Evolutionary conservation across 1,140 invertebrate species (phyloP), one percentile per base, ranked within the genome.

Genomic region (Ruditapes philippinarum): DNA sequence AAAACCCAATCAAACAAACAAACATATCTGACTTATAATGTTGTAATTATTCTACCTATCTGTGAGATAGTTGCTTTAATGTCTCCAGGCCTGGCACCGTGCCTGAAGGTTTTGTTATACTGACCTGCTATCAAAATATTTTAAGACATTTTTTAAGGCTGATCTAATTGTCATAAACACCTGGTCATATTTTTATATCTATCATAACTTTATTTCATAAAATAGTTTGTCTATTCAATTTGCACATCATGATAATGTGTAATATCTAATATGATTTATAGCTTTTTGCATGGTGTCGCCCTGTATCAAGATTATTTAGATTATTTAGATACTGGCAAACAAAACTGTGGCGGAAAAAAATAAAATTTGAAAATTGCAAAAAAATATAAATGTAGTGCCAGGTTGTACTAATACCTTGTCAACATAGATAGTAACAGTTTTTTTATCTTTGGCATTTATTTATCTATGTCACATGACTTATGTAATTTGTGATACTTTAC

Each of bases 101-200:
- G 65, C 65, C 65, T 70, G 65, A 19, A 36, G 5, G 42, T 45
- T 45, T 45, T 14, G 5, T 5, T 5, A 14, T 45, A 7, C 14
- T 45, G 42, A 45, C 42, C 42, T 45, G 5, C 5, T 45, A 45
- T 7, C 42, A n/a, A 57, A n/a, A 57, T 22, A 57, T n/a, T 57
- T 12, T 57, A 4, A n/a, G 54, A 57, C n/a, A 3, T 19, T n/a
- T 70, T 38, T 12, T 38, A 70, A 28, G 65, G 65, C 31, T 17
- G 65, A 70, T n/a, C n/a, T n/a, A 33, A 33, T 70, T 38, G 19
- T 17, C 9, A 70, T 70, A 38, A 70, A 70, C 65, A 70, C 65
- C 65, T 70, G 65, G 33, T 38, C 38, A 19, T 70, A 70, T 38
- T 25, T 2, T 14, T 36, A 19, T 38, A 40, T 70, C 36, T 70